A percentile compares a stretch with the other conserved stretches of the same genome.
Evolutionary conservation across 2,888 invertebrate genomes (phyloP).

Genomic region (Orthosia gothica): DNA sequence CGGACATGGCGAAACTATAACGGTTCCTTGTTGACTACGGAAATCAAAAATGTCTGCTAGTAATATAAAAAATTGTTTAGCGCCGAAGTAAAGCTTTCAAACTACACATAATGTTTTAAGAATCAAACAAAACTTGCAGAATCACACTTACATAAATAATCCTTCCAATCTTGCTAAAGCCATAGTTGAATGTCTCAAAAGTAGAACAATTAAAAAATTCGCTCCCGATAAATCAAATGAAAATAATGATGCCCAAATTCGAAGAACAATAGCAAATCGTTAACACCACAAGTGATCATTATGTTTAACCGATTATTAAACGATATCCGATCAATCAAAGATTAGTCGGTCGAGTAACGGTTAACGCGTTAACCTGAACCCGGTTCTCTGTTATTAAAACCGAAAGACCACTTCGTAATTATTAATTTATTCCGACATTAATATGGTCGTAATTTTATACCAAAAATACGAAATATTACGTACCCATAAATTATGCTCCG

Average conservation of each 20-base stretch:
- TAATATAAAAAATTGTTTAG: no score
- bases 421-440: conserved; percentile 51
- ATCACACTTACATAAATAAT: background rate
- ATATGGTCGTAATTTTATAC: conserved; percentile 37
- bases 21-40: no score
- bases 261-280: conserved; percentile 61
- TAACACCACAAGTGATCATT: conserved; percentile 49
- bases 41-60: no score
- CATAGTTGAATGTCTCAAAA: conserved; percentile 12
- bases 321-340: conserved; percentile 67
- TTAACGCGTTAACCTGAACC: conserved; percentile 70
- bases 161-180: background rate
- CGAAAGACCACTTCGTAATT: conserved; percentile 35
- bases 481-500: conserved; percentile 29
- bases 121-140: no score
- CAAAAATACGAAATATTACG: conserved; percentile 34
- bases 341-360: conserved; percentile 70
- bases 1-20: no score
- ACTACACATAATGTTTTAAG: no score
- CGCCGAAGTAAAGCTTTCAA: no score
- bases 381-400: conserved; percentile 52
- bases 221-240: conserved; percentile 47
- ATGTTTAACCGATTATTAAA: conserved; percentile 64
- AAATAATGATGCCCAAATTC: conserved; percentile 45
- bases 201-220: conserved; percentile 21